Evolutionary conservation across 1,140 invertebrate genomes (phyloP).

Genomic region (Listronotus oregonensis): DNA sequence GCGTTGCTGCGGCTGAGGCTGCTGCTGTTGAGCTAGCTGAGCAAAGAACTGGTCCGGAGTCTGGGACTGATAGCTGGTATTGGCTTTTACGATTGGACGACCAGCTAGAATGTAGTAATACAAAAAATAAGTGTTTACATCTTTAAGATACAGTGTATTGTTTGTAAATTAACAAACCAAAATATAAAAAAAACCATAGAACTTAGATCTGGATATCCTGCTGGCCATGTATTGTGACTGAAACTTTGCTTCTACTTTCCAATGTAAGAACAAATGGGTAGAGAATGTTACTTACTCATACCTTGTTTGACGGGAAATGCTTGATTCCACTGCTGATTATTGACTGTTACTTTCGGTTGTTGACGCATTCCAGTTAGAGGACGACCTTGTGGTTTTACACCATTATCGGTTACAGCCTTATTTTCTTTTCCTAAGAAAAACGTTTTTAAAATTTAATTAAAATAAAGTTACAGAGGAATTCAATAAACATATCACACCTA

Average conservation of each 20-base stretch:
- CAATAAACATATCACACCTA: neutral
- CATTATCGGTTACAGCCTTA: slow-evolving; percentile 37
- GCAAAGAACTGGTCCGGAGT: slow-evolving; percentile 49
- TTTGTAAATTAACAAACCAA: no score
- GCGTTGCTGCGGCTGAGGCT: slow-evolving; percentile 49
- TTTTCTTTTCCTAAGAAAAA: slow-evolving; percentile 44
- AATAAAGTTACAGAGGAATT: neutral
- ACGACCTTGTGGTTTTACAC: slow-evolving; percentile 55
- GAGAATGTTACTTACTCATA: slow-evolving; percentile 7
- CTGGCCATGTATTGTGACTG: no score
- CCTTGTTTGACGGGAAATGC: slow-evolving; percentile 44
- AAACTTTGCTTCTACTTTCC: no score
- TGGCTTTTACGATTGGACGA: slow-evolving; percentile 64
- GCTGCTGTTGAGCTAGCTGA: slow-evolving; percentile 53
- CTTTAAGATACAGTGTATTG: neutral
- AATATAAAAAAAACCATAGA: no score
- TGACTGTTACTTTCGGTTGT: slow-evolving; percentile 38
- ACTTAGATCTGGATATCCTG: no score
- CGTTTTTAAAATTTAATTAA: neutral
- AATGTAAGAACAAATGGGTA: no score
- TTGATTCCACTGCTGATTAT: slow-evolving; percentile 47
- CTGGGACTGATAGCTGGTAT: slow-evolving; percentile 46
- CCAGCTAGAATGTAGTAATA: slow-evolving; percentile 49
- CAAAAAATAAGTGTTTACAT: neutral
- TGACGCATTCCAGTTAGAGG: slow-evolving; percentile 58